Percentiles rank a stretch among this genome's conserved stretches.
Evolutionary conservation across 2,888 invertebrate species (phyloP).

Genomic region (Limnephilus auricula): DNA sequence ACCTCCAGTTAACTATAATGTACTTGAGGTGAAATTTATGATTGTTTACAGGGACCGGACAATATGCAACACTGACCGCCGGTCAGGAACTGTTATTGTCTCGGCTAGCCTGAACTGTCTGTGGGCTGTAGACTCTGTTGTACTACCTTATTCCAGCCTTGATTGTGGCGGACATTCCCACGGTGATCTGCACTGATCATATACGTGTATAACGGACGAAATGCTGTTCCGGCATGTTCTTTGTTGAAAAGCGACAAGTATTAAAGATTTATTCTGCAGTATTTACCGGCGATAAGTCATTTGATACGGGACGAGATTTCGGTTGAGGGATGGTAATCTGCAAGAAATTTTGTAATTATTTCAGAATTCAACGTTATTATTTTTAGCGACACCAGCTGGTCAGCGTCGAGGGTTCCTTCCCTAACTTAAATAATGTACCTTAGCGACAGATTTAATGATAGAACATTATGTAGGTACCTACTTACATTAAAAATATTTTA

Average conservation of each 20-base stretch:
- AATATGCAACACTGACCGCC: slow-evolving; percentile 55
- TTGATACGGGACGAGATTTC: neutral
- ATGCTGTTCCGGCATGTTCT: neutral
- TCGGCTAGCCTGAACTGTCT: neutral
- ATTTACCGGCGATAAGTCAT: neutral
- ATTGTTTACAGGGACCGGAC: slow-evolving; percentile 58
- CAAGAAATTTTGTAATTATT: neutral
- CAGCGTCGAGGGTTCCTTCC: neutral
- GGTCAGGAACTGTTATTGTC: slow-evolving; percentile 61
- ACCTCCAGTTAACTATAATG: slow-evolving; percentile 43
- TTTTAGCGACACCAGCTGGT: neutral
- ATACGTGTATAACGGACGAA: slow-evolving; percentile 37
- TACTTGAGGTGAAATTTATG: slow-evolving; percentile 63
- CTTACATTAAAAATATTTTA: no score
- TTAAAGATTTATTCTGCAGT: slow-evolving; percentile 9
- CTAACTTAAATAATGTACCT: neutral
- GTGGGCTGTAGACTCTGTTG: neutral
- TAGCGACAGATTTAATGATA: no score
- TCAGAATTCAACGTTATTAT: neutral
- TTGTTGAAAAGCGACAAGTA: slow-evolving; percentile 11
- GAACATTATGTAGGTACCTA: no score
- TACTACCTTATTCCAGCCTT: neutral
- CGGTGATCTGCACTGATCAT: slow-evolving; percentile 48
- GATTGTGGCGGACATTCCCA: slow-evolving; percentile 52
- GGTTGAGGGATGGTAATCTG: neutral